Evolutionary conservation across 2,113 vertebrate species (phyloP), one percentile per base, ranked within the genome.

Genomic region (Peromyscus leucopus): DNA sequence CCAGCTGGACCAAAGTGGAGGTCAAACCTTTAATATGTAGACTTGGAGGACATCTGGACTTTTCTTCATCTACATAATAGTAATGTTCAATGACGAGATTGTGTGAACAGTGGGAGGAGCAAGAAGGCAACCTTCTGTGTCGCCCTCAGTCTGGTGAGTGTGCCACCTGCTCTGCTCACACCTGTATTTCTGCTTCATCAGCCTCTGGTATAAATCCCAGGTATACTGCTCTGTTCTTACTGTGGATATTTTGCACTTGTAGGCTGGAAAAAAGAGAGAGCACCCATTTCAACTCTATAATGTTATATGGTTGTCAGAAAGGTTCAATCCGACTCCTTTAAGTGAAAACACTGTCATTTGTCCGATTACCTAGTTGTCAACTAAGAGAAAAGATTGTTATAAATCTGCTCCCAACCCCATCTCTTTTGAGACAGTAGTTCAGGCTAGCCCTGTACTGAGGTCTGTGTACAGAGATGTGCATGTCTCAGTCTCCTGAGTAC

Each of bases 231-330:
- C 72, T 76, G 21, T 31, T 88, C 36, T 97, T 90, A 65, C 22
- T 11, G 71, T 71, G 67, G 39, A 51, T 55, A 63, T 31, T 17
- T 51, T 80, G 39, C 24, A 94, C 61, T 79, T 84, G 46, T 24
- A 90, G 74, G 39, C 46, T 61, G 12, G 84, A 93, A 84, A 94
- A 10, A 51, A 88, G 51, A 78, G 80, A 95, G 33, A 51, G 26
- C 2, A 94, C 59, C 48, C 7, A 57, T 86, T 59, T 89, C 28
- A 39, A 86, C 93, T 83, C 36, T 31, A 55, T 59, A 86, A 93
- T 36, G 36, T 17, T 76, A 39, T 42, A 75, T 22, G 57, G 36
- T 4, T 65, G 57, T 57, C 51, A 24, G 51, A 82, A 82, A 57
- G 10, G 51, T 57, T 57, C 51, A 22, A 57, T 78, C 75, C 48